Percentiles rank a stretch among this genome's conserved stretches.
These are phyloP conservation scores for Phoebastria nigripes DNA, from an alignment of 2,797 vertebrate genomes.

Conservation along the genomic window DNA sequence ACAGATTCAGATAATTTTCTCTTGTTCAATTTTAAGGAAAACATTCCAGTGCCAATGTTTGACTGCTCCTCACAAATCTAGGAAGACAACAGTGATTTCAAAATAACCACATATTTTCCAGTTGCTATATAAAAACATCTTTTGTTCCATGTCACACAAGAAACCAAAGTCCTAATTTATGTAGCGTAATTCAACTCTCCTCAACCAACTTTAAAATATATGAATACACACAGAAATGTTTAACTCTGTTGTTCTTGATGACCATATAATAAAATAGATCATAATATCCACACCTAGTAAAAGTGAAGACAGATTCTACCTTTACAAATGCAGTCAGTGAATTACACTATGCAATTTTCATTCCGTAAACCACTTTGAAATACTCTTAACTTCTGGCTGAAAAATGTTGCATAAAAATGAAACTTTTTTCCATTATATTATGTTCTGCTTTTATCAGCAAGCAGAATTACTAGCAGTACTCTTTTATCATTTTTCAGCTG, in stretches of 20 bases:
- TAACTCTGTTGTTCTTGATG: neutral
- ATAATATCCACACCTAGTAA: neutral
- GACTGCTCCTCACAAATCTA: neutral
- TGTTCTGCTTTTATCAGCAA: neutral
- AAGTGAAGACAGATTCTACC: neutral
- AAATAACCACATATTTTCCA: neutral
- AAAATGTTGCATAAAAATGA: neutral
- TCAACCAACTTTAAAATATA: neutral
- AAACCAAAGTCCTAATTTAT: neutral
- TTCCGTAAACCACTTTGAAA: neutral
- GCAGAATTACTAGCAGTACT: neutral
- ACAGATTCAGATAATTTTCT: neutral
- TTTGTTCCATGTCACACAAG: neutral
- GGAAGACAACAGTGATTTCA: neutral
- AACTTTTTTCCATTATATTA: neutral
- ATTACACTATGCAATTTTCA: neutral
- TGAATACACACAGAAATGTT: neutral
- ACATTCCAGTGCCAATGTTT: neutral
- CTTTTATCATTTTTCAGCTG: neutral
- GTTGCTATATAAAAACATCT: neutral
- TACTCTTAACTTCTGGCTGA: neutral
- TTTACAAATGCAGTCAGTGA: neutral
- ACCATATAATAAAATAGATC: neutral
- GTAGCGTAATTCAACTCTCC: neutral
- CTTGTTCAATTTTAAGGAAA: neutral